Evolutionary conservation across 2,888 invertebrate genomes (phyloP).

Genomic region (Actias luna): DNA sequence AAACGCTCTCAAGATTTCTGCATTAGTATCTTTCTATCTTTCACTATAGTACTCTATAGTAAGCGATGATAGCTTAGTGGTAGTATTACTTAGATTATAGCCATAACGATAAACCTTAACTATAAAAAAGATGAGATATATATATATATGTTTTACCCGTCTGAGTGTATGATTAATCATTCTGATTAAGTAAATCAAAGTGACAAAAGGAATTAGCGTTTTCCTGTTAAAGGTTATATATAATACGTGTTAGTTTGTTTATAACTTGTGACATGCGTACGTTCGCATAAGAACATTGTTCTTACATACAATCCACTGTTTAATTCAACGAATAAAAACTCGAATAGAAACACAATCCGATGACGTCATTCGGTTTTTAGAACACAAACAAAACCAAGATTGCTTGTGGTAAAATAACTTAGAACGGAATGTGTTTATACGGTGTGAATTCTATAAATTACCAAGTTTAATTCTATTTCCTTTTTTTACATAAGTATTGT

Average conservation of each 20-base stretch:
- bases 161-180: no score
- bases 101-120: no score
- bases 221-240: slow-evolving; percentile 43
- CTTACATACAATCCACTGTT: slow-evolving; percentile 32
- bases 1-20: no score
- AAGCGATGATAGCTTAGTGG: no score
- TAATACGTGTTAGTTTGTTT: slow-evolving; percentile 65
- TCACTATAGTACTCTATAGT: no score
- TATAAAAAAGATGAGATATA: no score
- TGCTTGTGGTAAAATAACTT: slow-evolving; percentile 18
- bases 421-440: not conserved
- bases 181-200: no score
- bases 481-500: not conserved
- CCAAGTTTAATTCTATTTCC: not conserved
- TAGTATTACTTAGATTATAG: no score
- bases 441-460: not conserved
- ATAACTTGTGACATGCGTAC: slow-evolving; percentile 74
- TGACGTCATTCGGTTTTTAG: slow-evolving; percentile 29
- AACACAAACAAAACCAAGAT: slow-evolving; percentile 29
- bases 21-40: no score
- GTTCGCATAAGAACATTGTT: slow-evolving; percentile 70
- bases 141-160: no score
- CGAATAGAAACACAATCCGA: slow-evolving; percentile 21
- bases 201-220: no score
- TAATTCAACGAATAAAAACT: slow-evolving; percentile 18